These are phyloP conservation scores for Mionectes olivaceus DNA, from an alignment of 2,797 vertebrate species.

Conservation along the genomic window DNA sequence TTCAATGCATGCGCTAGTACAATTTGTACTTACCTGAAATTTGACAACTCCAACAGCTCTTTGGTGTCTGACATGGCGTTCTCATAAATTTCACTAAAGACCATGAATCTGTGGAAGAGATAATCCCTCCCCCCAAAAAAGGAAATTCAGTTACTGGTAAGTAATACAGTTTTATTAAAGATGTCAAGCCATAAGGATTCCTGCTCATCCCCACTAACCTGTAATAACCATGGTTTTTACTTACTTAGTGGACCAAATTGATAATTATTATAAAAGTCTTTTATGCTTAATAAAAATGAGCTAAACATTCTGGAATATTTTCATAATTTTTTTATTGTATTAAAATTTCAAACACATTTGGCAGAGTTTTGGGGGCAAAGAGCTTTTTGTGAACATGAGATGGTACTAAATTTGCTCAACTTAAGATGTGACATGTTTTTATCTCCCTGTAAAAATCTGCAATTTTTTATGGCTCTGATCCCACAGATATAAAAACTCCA, in stretches of 20 bases:
- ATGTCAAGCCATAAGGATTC: constrained; percentile 20
- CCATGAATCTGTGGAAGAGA: constrained; percentile 49
- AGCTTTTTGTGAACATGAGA: not conserved
- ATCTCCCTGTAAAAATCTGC: not conserved
- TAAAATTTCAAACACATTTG: not conserved
- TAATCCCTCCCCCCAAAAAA: not conserved
- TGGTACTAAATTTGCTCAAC: not conserved
- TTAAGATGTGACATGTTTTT: not conserved
- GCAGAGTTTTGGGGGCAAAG: not conserved
- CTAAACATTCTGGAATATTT: not conserved
- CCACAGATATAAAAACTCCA: not conserved
- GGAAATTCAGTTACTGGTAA: constrained; percentile 73
- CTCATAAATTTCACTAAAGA: constrained; percentile 48
- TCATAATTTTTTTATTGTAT: not conserved
- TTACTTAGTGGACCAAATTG: not conserved
- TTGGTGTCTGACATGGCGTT: constrained; percentile 44
- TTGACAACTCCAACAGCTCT: constrained; percentile 68
- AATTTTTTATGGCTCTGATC: not conserved
- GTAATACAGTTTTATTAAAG: constrained; percentile 55
- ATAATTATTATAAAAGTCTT: not conserved
- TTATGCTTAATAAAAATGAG: not conserved
- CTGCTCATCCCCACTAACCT: constrained; percentile 7
- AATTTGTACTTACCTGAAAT: constrained; percentile 73
- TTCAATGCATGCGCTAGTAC: constrained; percentile 81
- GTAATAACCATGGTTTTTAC: not conserved